A percentile compares a stretch with the other conserved stretches of the same genome.
These are phyloP conservation scores for Alcis repandata DNA, from an alignment of 2,888 invertebrate genomes.

Conservation along the genomic window DNA sequence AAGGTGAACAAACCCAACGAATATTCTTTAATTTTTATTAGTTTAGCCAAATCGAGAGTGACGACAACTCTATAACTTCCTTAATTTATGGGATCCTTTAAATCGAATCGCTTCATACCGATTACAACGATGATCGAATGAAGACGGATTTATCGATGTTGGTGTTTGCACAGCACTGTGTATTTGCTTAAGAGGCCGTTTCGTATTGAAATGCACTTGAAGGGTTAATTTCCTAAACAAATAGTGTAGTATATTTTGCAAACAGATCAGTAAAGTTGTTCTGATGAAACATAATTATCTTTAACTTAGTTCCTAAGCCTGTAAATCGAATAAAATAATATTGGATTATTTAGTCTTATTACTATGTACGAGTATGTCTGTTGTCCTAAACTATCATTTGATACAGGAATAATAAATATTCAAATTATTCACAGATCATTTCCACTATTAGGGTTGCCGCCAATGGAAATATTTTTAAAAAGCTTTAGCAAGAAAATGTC, in stretches of 20 bases:
- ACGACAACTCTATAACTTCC: constrained; percentile 38
- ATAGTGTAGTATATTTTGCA: background rate
- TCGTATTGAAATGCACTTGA: constrained; percentile 22
- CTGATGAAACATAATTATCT: background rate
- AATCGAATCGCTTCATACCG: constrained; percentile 42
- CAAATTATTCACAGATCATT: background rate
- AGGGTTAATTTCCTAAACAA: background rate
- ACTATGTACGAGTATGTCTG: background rate
- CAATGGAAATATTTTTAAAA: background rate
- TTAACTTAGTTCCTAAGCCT: background rate
- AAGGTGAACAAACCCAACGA: constrained; percentile 28
- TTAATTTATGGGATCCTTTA: constrained; percentile 35
- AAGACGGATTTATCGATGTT: constrained; percentile 59
- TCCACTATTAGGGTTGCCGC: background rate
- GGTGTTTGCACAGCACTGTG: constrained; percentile 52
- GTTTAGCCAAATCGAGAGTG: constrained; percentile 14
- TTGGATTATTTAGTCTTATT: background rate
- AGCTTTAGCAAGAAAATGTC: too few relatives aligned
- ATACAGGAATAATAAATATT: constrained; percentile 1
- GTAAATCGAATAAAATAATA: background rate
- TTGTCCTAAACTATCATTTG: background rate
- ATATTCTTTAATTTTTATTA: constrained; percentile 7
- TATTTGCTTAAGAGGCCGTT: constrained; percentile 48
- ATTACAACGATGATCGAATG: constrained; percentile 34
- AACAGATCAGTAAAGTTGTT: background rate